Evolutionary conservation across 2,797 vertebrate species (phyloP).

Genomic region (Crossoptilon crossoptilon): DNA sequence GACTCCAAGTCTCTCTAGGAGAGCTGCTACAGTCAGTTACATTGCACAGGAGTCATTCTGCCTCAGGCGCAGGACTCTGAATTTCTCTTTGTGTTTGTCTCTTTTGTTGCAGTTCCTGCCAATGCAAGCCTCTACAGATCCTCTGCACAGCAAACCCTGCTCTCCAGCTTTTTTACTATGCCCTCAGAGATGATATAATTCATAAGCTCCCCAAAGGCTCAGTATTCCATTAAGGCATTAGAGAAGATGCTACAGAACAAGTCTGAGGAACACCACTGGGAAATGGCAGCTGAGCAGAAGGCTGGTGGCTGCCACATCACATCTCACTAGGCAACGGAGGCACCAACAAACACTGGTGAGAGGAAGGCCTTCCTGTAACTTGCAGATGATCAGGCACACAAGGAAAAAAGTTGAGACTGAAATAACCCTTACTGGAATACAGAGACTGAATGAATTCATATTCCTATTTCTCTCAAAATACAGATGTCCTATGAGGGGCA

Average conservation of each 20-base stretch:
- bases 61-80: background rate
- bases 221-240: background rate
- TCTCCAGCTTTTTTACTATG: background rate
- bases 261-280: background rate
- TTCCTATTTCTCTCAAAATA: background rate
- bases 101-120: background rate
- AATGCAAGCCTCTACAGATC: background rate
- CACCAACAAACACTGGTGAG: background rate
- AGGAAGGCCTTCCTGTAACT: background rate
- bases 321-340: background rate
- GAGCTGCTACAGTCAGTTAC: background rate
- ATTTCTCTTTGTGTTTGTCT: background rate
- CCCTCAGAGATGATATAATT: background rate
- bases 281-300: background rate
- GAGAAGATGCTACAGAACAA: background rate
- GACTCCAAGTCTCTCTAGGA: background rate
- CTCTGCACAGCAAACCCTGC: accelerated
- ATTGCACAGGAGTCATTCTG: background rate
- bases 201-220: background rate
- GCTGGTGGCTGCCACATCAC: background rate
- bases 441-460: background rate
- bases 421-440: background rate
- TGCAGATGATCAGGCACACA: background rate
- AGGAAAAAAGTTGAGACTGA: background rate
- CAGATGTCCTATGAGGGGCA: background rate